Evolutionary conservation across 2,888 invertebrate genomes (phyloP).

Genomic region (Drosophila infuscata): DNA sequence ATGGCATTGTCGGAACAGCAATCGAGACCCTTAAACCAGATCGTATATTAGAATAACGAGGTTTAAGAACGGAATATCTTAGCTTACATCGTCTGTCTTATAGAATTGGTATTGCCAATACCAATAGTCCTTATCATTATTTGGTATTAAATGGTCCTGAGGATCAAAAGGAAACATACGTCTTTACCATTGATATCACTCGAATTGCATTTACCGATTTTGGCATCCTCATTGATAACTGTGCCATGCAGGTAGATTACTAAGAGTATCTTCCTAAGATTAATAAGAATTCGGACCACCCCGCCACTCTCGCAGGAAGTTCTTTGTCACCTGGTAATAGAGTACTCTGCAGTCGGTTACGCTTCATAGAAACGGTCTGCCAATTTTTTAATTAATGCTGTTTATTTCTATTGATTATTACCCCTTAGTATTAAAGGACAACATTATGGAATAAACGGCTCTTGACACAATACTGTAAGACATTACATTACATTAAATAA

Average conservation of each 20-base stretch:
- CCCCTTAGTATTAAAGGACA: no score
- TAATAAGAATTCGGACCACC: no score
- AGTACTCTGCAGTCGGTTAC: no score
- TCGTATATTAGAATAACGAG: neutral
- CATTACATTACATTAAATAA: no score
- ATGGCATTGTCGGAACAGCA: conserved; percentile 1
- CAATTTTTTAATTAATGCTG: no score
- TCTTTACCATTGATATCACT: conserved; percentile 87
- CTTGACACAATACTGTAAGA: no score
- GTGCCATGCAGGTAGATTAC: neutral
- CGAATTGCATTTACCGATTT: conserved; percentile 88
- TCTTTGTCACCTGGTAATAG: no score
- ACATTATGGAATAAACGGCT: no score
- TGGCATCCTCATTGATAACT: neutral
- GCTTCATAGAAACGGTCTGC: no score
- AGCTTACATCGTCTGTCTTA: neutral
- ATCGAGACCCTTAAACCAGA: neutral
- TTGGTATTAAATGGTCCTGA: neutral
- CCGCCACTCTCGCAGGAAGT: no score
- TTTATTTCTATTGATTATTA: neutral
- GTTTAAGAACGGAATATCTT: neutral
- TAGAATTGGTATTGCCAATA: neutral
- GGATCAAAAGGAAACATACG: neutral
- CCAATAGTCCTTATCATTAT: neutral
- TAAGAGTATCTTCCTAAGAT: no score